These are phyloP conservation scores for Campoplex nolae DNA, from an alignment of 2,888 invertebrate species.

Conservation along the genomic window DNA sequence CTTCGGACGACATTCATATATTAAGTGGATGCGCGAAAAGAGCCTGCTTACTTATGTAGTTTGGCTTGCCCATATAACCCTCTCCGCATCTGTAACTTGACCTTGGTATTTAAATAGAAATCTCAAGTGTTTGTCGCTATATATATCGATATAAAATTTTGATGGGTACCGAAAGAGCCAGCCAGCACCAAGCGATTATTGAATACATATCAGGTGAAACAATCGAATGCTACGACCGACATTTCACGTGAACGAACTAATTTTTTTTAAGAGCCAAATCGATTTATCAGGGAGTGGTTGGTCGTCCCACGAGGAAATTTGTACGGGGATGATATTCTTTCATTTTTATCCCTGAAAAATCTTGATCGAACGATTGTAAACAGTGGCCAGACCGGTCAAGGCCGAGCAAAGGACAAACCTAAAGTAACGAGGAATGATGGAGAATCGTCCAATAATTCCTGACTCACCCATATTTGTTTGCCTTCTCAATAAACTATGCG, in stretches of 20 bases:
- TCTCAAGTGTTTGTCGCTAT: not conserved
- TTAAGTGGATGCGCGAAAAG: not conserved
- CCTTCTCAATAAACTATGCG: not conserved
- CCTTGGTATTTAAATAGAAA: not conserved
- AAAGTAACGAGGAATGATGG: not conserved
- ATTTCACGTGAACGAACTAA: not conserved
- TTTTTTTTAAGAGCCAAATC: not conserved
- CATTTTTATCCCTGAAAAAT: not conserved
- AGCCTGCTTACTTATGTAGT: too few species aligned
- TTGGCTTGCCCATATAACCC: too few species aligned
- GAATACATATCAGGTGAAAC: not conserved
- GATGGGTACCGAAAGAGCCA: not conserved
- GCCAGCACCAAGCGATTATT: not conserved
- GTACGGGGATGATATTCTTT: not conserved
- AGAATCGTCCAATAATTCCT: constrained; percentile 1
- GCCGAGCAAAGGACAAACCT: not conserved
- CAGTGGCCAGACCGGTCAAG: not conserved
- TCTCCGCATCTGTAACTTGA: not conserved
- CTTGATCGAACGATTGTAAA: constrained; percentile 33
- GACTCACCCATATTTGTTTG: constrained; percentile 6
- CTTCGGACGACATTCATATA: too few species aligned
- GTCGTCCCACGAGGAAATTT: not conserved
- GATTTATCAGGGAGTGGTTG: not conserved
- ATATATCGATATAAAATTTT: not conserved
- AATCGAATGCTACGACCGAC: not conserved